These are phyloP conservation scores for Mastigias papua DNA, from an alignment of 30 jellyfish, hydroid and myxozoan species.

Conservation along the genomic window DNA sequence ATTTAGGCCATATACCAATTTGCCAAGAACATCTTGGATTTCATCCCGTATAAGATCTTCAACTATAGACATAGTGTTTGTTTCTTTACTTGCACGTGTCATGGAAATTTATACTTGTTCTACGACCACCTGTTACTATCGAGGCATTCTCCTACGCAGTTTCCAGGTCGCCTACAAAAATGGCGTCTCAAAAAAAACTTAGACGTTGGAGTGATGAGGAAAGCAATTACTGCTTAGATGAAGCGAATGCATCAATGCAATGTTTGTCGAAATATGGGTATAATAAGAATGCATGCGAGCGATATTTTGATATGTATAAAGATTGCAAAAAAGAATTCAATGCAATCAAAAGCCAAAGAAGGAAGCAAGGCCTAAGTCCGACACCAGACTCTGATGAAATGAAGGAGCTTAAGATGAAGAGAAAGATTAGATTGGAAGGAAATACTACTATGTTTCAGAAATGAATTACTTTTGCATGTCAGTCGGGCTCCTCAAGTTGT, in stretches of 20 bases:
- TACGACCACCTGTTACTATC: no score
- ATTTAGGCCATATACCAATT: neutral
- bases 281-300: constrained; percentile 68
- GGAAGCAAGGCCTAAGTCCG: constrained; percentile 88
- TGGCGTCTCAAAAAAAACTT: constrained; percentile 53
- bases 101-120: no score
- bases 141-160: constrained; percentile 48
- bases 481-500: neutral
- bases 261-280: constrained; percentile 82
- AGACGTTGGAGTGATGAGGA: constrained; percentile 70
- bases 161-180: constrained; percentile 1
- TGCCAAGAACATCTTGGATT: neutral
- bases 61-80: constrained; percentile 1
- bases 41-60: neutral
- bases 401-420: constrained; percentile 28
- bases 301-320: constrained; percentile 79
- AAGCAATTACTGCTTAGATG: constrained; percentile 77
- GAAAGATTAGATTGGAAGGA: constrained; percentile 16
- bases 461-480: neutral
- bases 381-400: constrained; percentile 83
- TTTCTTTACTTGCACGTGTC: no score
- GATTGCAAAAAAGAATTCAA: constrained; percentile 83
- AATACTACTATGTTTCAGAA: neutral
- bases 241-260: constrained; percentile 91
- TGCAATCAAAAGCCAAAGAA: constrained; percentile 79